Base-by-base conservation (phyloP, 1,140 invertebrate genomes). In the Drosophila orosa region DNA sequence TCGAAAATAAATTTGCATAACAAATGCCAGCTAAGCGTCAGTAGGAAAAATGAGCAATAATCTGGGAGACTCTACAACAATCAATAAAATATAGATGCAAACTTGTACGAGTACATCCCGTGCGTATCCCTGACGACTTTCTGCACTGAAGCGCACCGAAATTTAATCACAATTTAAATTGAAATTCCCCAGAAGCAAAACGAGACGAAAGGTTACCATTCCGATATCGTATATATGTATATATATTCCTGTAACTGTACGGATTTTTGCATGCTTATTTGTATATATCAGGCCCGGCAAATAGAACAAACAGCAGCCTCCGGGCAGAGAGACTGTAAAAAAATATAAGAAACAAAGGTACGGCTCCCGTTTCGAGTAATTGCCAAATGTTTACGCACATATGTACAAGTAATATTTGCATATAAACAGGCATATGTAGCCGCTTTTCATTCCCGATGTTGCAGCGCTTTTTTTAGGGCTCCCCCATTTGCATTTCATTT, bases 1-100 rank as follows among this genome's bases (percentile, higher is more conserved):
- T 89, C 84, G 84, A 89, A 89, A 89, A 89, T 89, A 89, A 89
- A 89, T 89, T 89, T 89, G 85, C 84, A 89, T 89, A 89, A 84
- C 84, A 89, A 89, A 89, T 89, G 71, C 74, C 55, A 76, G 63
- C 59, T 71, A 68, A 72, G 59, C 47, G 45, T 35, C 60, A 44
- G 74, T 55, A 24, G 48, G 39, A 52, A 80, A 81, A 80, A 50
- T 72, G 59, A 76, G 72, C 72, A 76, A 78, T 72, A 78, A 78
- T 78, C 65, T 72, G 25, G 47, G 40, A 22, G 47, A 31, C 74
- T 78, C 48, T 50, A 42, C 39, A 45, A 68, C 61, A 79, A 50
- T 52, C 52, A 80, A 42, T 76, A 52, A 47, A 29, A 60, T 33
- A 58, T 65, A 72, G 61, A 48, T 67, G 54, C 35, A 74, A 61